phyloP scores from a whole-genome alignment of 2,888 invertebrate genomes.

The Agriopis aurantiaria region DNA sequence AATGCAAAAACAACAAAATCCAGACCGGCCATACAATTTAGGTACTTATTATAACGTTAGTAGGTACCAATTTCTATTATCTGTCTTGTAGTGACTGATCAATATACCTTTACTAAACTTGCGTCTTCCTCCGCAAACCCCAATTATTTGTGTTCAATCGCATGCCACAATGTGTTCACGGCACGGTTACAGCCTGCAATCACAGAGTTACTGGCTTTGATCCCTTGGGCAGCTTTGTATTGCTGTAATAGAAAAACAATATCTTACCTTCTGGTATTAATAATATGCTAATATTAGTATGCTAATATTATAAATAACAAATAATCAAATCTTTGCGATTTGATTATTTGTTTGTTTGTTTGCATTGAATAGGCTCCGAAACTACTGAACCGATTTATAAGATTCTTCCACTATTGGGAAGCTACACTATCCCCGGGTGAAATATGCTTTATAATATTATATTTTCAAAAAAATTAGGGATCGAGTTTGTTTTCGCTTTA shows the following conservation, averaged over 20 bases:
- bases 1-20: too few species aligned
- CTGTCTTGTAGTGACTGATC: constrained; percentile 4
- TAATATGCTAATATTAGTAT: too few species aligned
- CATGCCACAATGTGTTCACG: constrained; percentile 17
- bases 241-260: constrained; percentile 13
- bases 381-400: too few species aligned
- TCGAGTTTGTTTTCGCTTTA: too few species aligned
- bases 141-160: constrained; percentile 26
- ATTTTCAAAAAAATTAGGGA: too few species aligned
- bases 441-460: too few species aligned
- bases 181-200: constrained; percentile 13
- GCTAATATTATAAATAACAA: too few species aligned
- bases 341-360: too few species aligned
- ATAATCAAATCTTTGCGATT: too few species aligned
- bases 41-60: neutral
- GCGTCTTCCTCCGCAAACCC: constrained; percentile 3
- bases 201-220: constrained; percentile 19
- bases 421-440: too few species aligned
- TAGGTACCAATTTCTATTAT: neutral
- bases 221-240: constrained; percentile 16
- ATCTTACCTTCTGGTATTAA: constrained; percentile 6
- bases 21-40: neutral
- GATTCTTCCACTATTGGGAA: too few species aligned
- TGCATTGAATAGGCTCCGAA: too few species aligned
- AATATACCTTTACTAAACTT: neutral